Percentiles rank a stretch among this genome's conserved stretches.
Evolutionary conservation across 2,888 invertebrate species (phyloP).

Genomic region (Drosophila yooni): DNA sequence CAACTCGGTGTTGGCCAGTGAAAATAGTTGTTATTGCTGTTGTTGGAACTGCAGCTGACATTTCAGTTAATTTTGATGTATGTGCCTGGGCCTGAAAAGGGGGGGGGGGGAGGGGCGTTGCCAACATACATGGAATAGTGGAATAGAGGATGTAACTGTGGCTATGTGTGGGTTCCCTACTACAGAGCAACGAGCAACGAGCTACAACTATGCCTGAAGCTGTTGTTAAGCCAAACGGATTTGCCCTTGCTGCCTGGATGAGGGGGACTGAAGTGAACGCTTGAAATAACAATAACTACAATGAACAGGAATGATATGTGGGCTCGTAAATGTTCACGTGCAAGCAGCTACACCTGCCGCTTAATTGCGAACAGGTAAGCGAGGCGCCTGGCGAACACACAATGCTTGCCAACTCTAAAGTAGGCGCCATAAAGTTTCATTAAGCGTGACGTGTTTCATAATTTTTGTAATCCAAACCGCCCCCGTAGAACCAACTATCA

Average conservation of each 20-base stretch:
- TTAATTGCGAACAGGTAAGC: slow-evolving; percentile 61
- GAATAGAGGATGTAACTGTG: slow-evolving; percentile 22
- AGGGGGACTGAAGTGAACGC: slow-evolving; percentile 37
- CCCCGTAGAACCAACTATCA: slow-evolving; percentile 39
- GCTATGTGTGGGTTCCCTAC: slow-evolving; percentile 13
- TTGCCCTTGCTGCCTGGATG: slow-evolving; percentile 42
- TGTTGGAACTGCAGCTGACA: slow-evolving; percentile 77
- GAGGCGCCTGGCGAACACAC: slow-evolving; percentile 15
- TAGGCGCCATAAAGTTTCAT: slow-evolving; percentile 79
- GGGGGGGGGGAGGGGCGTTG: slow-evolving; percentile 33
- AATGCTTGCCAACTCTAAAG: slow-evolving; percentile 23
- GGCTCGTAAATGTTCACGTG: slow-evolving; percentile 55
- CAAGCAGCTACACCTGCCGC: slow-evolving; percentile 65
- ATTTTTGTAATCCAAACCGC: slow-evolving; percentile 55
- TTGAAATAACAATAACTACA: slow-evolving; percentile 69
- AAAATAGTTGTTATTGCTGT: slow-evolving; percentile 52
- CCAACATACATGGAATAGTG: slow-evolving; percentile 6
- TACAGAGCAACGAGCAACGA: slow-evolving; percentile 1
- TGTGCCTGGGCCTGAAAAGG: slow-evolving; percentile 44
- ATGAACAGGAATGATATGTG: slow-evolving; percentile 65
- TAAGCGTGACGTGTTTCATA: slow-evolving; percentile 75
- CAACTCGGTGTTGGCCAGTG: slow-evolving; percentile 46
- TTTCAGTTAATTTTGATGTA: slow-evolving; percentile 79
- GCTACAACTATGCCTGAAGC: slow-evolving; percentile 23
- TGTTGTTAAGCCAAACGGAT: slow-evolving; percentile 67